phyloP scores from a whole-genome alignment of 1,140 invertebrate species.

The honey bee (Apis mellifera) region Amel_HAv3.1 CM009938.2:7609001-7609500 shows the following conservation, averaged over 20 bases:
- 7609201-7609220: background rate
- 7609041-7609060: constrained; percentile 49
- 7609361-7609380: background rate
- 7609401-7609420: background rate
- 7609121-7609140: background rate
- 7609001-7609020: constrained; percentile 38
- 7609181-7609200: background rate
- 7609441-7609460: background rate
- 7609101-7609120: background rate
- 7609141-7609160: constrained; percentile 16
- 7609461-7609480: background rate
- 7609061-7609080: background rate
- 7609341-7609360: background rate
- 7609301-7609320: background rate
- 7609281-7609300: background rate
- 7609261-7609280: background rate
- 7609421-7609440: background rate
- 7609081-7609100: constrained; percentile 3
- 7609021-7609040: constrained; percentile 53
- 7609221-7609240: background rate
- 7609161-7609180: background rate
- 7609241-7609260: constrained; percentile 26
- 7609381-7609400: background rate
- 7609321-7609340: constrained; percentile 17
- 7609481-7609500: background rate